Conservation (phyloP, 2,797 vertebrate species). For the Lagothrix lagotricha region DNA sequence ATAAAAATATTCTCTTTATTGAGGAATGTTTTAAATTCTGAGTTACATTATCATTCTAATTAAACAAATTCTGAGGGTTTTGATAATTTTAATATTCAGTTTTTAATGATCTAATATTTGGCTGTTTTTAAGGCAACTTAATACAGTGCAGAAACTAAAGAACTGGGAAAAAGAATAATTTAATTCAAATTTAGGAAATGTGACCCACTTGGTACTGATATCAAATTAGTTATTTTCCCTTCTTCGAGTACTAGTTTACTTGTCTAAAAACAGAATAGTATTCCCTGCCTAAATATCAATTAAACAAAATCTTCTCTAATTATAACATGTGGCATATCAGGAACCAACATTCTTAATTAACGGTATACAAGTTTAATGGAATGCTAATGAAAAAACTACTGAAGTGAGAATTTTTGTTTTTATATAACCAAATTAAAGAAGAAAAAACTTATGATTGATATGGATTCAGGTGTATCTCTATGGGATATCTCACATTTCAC, state of each 20-base stretch:
- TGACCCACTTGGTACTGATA: neutral
- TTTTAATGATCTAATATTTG: neutral
- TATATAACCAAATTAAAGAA: neutral
- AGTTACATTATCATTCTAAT: neutral
- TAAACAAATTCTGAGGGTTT: neutral
- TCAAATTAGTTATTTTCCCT: neutral
- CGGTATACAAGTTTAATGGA: neutral
- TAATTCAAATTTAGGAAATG: neutral
- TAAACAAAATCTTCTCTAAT: conserved; percentile 6
- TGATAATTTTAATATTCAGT: neutral
- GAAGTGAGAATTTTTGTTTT: conserved; percentile 28
- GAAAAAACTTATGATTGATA: neutral
- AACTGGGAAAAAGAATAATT: neutral
- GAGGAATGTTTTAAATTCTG: neutral
- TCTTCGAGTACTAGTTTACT: neutral
- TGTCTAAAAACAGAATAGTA: neutral
- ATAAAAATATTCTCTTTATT: neutral
- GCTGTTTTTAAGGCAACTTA: neutral
- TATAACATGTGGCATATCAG: neutral
- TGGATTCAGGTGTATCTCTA: neutral
- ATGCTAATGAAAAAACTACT: conserved; percentile 31
- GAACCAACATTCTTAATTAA: conserved; percentile 26
- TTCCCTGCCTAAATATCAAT: neutral
- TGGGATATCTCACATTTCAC: neutral
- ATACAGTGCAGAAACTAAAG: neutral